A percentile compares a stretch with the other conserved stretches of the same genome.
phyloP scores from a whole-genome alignment of 2,113 vertebrate species.

The Madoqua kirkii region DNA sequence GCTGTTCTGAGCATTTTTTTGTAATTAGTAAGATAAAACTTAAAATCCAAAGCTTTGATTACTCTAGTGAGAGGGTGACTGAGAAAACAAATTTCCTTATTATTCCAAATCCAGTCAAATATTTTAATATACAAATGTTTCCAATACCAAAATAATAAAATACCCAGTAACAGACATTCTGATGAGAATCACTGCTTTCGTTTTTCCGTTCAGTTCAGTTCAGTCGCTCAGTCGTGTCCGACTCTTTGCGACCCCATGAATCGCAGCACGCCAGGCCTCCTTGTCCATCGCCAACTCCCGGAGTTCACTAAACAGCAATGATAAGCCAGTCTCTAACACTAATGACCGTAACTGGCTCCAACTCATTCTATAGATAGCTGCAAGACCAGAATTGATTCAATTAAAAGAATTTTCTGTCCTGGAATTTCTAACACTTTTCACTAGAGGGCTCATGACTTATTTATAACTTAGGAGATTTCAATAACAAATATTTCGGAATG shows the following conservation, averaged over 20 bases:
- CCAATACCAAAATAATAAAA: background rate
- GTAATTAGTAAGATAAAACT: background rate
- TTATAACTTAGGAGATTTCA: background rate
- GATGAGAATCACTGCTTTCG: background rate
- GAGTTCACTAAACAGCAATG: background rate
- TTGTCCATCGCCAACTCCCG: no score
- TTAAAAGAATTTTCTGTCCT: background rate
- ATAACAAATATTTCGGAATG: background rate
- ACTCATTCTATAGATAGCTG: background rate
- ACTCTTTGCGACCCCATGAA: no score
- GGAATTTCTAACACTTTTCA: slow-evolving; percentile 17
- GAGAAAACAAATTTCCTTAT: slow-evolving; percentile 8
- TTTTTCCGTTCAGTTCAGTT: background rate
- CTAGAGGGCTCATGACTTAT: background rate
- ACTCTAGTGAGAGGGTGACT: background rate
- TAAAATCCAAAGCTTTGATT: background rate
- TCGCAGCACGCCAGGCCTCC: no score
- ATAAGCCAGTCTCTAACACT: background rate
- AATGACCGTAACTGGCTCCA: background rate
- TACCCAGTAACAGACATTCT: background rate
- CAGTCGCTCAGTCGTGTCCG: no score
- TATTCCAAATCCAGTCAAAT: slow-evolving; percentile 10
- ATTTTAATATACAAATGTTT: background rate
- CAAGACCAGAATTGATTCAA: background rate
- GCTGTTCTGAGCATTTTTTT: background rate